Base-by-base conservation (phyloP, 1,140 invertebrate species). In the Apocrypta bakeri region DNA sequence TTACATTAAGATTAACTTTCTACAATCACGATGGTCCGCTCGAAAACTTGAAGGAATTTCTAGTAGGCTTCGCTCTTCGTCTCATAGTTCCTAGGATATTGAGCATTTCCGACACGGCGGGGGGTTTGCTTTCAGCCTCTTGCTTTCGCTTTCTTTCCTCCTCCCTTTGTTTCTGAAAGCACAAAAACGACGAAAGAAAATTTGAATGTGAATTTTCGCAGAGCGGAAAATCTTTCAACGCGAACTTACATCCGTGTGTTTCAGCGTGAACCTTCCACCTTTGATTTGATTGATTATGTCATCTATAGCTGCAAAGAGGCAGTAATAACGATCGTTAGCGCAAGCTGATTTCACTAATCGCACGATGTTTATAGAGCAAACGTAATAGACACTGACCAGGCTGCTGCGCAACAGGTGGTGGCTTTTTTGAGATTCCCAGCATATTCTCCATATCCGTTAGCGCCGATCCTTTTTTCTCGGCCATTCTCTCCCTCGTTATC, bases 221-320 rank as follows among this genome's bases (percentile, higher is more conserved):
- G 48, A 0, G 0, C 2, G 8, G 21, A n/a, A n/a, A 56, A 1
- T 21, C n/a, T 0, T 21, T 56, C n/a, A 17, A 33, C 21, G 29
- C 40, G 69, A 74, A 87, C 89, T 92, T 88, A 93, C 93, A 69
- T 95, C 94, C 0, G 93, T 93, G 9, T 95, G 94, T 85, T 94
- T 95, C 12, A 96, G 88, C 0, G 94, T 95, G 88, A 96, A 96
- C 80, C 94, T 93, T n/a, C 95, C 95, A 17, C 94, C 94, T 92
- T 96, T 96, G 29, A 96, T 95, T 88, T 95, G 94, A 88, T 95
- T 95, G 6, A 96, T 95, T 83, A 96, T 95, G 61, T 95, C 95
- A 84, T 95, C 95, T 84, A 96, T 95, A 2, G 94, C 95, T 91
- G 71, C 56, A 90, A 90, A 2, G 9, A 37, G 2, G 21, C 0